Conservation (phyloP, 2,888 invertebrate genomes). For the Meteorus cinctellus region DNA sequence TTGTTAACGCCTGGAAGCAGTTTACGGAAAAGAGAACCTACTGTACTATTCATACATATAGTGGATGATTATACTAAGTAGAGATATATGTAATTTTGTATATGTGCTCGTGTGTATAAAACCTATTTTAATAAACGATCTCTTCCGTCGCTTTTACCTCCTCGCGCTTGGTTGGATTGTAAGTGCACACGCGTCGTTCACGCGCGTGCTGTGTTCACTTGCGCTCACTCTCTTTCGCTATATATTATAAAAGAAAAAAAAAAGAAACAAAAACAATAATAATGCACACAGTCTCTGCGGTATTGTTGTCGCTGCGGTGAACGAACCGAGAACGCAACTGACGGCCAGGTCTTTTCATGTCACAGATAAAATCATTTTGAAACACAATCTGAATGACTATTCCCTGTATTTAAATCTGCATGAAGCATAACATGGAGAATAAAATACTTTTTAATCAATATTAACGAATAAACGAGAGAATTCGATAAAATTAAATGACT, state of each 20-base stretch:
- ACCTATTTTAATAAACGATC: conserved; percentile 4
- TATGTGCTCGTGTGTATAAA: background rate
- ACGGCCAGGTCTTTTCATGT: background rate
- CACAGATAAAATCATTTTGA: background rate
- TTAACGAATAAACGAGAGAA: no score
- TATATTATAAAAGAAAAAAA: background rate
- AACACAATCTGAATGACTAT: background rate
- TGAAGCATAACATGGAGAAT: background rate
- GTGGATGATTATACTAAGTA: background rate
- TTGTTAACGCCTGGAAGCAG: background rate
- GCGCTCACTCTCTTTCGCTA: background rate
- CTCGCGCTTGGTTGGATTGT: background rate
- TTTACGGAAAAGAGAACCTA: background rate
- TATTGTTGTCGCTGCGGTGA: conserved; percentile 3
- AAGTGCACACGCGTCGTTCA: background rate
- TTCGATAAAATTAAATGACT: no score
- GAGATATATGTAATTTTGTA: background rate
- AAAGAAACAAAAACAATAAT: background rate
- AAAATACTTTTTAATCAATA: background rate
- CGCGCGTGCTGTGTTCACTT: background rate
- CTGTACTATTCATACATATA: background rate
- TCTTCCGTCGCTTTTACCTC: conserved; percentile 7
- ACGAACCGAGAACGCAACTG: conserved; percentile 1
- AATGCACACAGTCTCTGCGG: background rate
- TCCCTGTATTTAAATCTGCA: no score